Percentiles rank a stretch among this genome's conserved stretches.
phyloP scores from a whole-genome alignment of 2,888 invertebrate species.

The Pomacea canaliculata region DNA sequence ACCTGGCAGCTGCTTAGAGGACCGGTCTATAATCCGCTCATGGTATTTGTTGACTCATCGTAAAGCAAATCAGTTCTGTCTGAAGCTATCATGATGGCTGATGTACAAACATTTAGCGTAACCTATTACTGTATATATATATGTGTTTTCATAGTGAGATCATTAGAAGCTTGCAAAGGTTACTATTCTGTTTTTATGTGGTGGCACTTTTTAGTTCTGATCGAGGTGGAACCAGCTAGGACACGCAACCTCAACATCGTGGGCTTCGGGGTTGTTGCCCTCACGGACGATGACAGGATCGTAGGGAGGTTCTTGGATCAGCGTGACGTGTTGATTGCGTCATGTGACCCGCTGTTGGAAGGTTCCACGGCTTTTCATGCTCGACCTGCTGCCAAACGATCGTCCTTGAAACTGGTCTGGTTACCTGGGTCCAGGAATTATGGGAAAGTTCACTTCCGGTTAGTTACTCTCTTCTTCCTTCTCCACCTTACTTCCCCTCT shows the following conservation, averaged over 20 bases:
- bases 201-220: not conserved
- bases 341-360: constrained; percentile 20
- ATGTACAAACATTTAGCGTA: too few relatives aligned
- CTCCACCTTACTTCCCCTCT: too few relatives aligned
- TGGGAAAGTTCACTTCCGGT: constrained; percentile 22
- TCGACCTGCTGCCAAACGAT: not conserved
- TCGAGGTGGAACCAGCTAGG: not conserved
- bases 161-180: too few relatives aligned
- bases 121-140: too few relatives aligned
- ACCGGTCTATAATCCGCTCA: too few relatives aligned
- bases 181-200: too few relatives aligned
- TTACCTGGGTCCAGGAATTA: constrained; percentile 10
- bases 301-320: constrained; percentile 22
- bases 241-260: constrained; percentile 11
- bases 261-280: constrained; percentile 21
- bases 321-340: constrained; percentile 8
- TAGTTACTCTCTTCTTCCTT: not conserved
- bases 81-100: too few relatives aligned
- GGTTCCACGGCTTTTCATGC: constrained; percentile 21
- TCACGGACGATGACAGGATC: constrained; percentile 18
- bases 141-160: too few relatives aligned
- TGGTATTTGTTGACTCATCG: too few relatives aligned
- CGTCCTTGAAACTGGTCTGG: constrained; percentile 11
- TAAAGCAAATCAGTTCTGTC: too few relatives aligned
- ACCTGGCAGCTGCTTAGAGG: too few relatives aligned